These are phyloP conservation scores for Heterochromis multidens DNA, from an alignment of 2,113 vertebrate genomes.

Conservation along the genomic window DNA sequence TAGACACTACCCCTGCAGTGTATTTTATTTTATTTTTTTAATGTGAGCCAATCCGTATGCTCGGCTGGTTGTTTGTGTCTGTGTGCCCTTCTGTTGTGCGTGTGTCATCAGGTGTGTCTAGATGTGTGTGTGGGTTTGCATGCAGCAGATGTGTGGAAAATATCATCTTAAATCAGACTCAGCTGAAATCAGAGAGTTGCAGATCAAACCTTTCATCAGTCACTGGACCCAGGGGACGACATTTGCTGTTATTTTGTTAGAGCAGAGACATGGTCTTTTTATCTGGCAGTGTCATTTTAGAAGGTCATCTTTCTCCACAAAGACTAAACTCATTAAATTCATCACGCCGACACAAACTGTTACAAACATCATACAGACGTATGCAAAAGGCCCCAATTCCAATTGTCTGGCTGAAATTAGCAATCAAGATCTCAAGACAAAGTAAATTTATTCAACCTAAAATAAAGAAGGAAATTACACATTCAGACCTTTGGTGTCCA, in stretches of 20 bases:
- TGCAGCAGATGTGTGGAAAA: not conserved
- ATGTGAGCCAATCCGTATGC: not conserved
- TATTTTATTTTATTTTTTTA: not conserved
- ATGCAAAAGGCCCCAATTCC: not conserved
- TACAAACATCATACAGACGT: not conserved
- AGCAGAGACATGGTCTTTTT: constrained; percentile 11
- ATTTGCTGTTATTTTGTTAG: constrained; percentile 49
- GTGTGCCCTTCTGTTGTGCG: not conserved
- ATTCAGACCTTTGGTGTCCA: not conserved
- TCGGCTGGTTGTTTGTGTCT: not conserved
- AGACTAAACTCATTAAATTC: constrained; percentile 50
- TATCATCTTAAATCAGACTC: not conserved
- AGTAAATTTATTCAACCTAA: not conserved
- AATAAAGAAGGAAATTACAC: not conserved
- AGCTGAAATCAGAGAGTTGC: not conserved
- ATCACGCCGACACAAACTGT: not conserved
- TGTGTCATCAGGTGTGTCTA: not conserved
- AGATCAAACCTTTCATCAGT: constrained; percentile 17
- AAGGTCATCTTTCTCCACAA: constrained; percentile 56
- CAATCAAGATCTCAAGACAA: constrained; percentile 36
- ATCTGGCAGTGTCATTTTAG: constrained; percentile 33
- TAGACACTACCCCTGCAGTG: not conserved
- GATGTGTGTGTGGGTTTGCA: not conserved
- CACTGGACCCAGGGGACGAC: not conserved
- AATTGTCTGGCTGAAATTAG: constrained; percentile 25